A percentile compares a stretch with the other conserved stretches of the same genome.
These are phyloP conservation scores for Platorchestia sp. DNA, from an alignment of 1,140 invertebrate genomes.

Conservation along the genomic window DNA sequence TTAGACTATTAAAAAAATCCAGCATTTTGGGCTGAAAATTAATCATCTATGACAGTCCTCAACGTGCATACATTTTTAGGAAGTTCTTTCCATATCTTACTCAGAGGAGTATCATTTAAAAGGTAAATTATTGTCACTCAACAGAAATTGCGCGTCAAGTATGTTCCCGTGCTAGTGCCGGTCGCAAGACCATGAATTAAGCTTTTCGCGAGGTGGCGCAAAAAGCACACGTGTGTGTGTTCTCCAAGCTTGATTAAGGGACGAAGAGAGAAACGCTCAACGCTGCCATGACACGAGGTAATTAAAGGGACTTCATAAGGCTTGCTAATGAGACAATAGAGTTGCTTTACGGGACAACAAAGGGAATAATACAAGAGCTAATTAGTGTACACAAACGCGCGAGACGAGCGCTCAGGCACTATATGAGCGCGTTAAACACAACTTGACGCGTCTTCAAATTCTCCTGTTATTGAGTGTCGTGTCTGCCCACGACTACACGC, in stretches of 20 bases:
- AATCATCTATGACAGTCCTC: too few species aligned
- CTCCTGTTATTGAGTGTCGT: neutral
- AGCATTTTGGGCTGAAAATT: too few species aligned
- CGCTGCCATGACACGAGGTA: neutral
- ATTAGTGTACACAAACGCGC: neutral
- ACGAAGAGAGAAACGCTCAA: neutral
- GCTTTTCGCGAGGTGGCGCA: neutral
- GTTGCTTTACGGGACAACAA: neutral
- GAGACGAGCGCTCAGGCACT: neutral
- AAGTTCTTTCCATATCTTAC: too few species aligned
- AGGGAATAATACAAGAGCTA: neutral
- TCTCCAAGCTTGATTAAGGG: neutral
- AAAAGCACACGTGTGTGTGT: neutral
- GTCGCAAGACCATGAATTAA: neutral
- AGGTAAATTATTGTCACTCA: too few species aligned
- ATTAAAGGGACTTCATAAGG: conserved; percentile 10
- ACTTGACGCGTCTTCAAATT: neutral
- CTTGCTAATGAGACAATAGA: neutral
- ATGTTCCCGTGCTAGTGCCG: neutral
- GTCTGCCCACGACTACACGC: too few species aligned
- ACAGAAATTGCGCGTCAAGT: neutral
- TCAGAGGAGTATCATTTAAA: too few species aligned
- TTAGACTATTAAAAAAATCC: too few species aligned
- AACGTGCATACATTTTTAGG: too few species aligned
- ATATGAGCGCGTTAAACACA: neutral